Evolutionary conservation across 1,140 invertebrate genomes (phyloP), one percentile per base, ranked within the genome.

Genomic region (Manduca sexta): DNA sequence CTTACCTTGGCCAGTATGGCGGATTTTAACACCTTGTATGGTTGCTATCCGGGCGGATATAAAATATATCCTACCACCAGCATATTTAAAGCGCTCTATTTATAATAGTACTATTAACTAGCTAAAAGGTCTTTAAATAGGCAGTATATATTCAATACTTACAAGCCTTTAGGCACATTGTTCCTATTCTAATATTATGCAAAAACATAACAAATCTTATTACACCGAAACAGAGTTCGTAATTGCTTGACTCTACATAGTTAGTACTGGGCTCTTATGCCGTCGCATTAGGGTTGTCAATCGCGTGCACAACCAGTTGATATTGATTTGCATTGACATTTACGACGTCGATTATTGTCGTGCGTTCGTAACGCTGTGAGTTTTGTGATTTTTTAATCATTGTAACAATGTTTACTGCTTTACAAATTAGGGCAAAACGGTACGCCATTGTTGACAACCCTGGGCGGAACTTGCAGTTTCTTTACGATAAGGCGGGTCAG

Each of bases 241-340:
- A 46, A 46, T 46, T 3, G 44, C 18, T 42, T 42, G 39, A 13
- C 18, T 41, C n/a, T 35, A 4, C 1, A n/a, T n/a, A 35, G 12
- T 35, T 8, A 35, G 34, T 35, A 35, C 5, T 40, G 40, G 40
- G 31, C 34, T 45, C 48, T 56, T 59, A 56, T 52, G 17, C 39
- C 52, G n/a, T 43, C 14, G 57, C 43, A 26, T 39, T 63, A 63
- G 49, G 45, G 56, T 59, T 47, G 12, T 50, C 50, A 59, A 48
- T 59, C 16, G 34, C 46, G 41, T 35, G 34, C 12, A 35, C 14
- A 13, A 35, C 11, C 10, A 6, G 35, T 54, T 70, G 60, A 68
- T 70, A 64, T 65, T 70, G 64, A 70, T 70, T 70, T 67, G 67
- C 50, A 37, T 48, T 43, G 59, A 67, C 59, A 50, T 70, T 67